Percentiles rank a stretch among this genome's conserved stretches.
Conservation (phyloP, 2,113 vertebrate genomes). For the Mirza zaza region DNA sequence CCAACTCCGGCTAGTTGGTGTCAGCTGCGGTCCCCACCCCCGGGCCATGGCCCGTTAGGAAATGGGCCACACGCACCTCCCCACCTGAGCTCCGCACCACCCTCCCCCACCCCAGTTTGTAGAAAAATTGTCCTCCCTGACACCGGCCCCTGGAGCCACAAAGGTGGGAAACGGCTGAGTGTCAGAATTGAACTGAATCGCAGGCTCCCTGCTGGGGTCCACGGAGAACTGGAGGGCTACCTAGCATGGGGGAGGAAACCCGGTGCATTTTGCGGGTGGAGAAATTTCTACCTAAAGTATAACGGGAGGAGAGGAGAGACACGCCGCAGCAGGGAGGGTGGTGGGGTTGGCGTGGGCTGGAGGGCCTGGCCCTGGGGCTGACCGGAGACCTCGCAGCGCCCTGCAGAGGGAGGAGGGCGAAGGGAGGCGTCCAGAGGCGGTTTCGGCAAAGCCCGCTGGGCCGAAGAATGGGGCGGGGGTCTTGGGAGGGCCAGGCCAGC, state of each 20-base stretch:
- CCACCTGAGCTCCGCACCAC: no score
- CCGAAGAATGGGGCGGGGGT: fast-evolving
- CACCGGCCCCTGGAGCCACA: no score
- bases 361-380: not conserved
- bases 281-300: not conserved
- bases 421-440: not conserved
- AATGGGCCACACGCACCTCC: no score
- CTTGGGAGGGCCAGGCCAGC: not conserved
- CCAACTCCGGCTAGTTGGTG: not conserved
- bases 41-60: no score
- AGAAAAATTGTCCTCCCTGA: no score
- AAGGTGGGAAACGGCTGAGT: no score
- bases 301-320: not conserved
- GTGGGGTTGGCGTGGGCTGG: fast-evolving
- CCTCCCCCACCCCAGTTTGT: no score
- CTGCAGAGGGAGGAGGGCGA: not conserved
- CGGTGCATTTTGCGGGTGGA: not conserved
- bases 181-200: not conserved
- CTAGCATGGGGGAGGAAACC: no score
- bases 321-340: fast-evolving
- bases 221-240: not conserved
- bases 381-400: not conserved
- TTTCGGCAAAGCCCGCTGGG: not conserved
- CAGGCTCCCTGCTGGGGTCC: not conserved
- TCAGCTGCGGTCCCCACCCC: no score